Conservation (phyloP, 2,113 vertebrate genomes). For the Oryzias woworae region DNA sequence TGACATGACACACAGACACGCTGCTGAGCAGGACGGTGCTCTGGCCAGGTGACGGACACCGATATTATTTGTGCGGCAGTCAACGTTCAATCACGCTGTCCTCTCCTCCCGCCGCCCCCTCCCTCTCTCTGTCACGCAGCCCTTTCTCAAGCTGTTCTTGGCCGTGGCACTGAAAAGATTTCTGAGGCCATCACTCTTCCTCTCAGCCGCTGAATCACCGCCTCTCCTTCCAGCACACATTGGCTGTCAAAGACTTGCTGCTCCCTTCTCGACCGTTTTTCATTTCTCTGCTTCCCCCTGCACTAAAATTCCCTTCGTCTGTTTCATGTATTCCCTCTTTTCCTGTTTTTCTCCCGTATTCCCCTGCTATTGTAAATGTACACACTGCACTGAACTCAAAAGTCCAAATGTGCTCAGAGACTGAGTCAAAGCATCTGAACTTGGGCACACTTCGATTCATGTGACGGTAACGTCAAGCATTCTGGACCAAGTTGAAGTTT, state of each 20-base stretch:
- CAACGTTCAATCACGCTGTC: constrained; percentile 46
- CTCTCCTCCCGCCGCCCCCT: constrained; percentile 35
- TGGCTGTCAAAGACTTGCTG: constrained; percentile 34
- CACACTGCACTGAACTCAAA: not conserved
- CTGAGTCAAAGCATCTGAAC: not conserved
- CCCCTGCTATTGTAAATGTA: not conserved
- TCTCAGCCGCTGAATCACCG: constrained; percentile 37
- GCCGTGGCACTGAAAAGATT: constrained; percentile 49
- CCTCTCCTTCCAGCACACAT: constrained; percentile 25
- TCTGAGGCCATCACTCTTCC: constrained; percentile 57
- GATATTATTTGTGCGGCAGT: constrained; percentile 61
- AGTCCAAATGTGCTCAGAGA: not conserved
- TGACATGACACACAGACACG: constrained; percentile 44
- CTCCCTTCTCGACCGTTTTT: constrained; percentile 25
- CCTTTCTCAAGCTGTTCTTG: constrained; percentile 58
- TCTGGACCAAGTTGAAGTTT: not conserved
- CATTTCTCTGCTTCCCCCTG: not conserved
- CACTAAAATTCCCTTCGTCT: not conserved
- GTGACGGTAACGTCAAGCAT: too few species aligned
- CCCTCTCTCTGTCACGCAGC: constrained; percentile 39
- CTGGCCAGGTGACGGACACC: constrained; percentile 58
- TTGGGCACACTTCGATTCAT: too few species aligned
- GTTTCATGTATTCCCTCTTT: constrained; percentile 5
- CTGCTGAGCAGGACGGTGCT: constrained; percentile 39
- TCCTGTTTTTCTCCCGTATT: not conserved